A percentile compares a stretch with the other conserved stretches of the same genome.
phyloP scores from a whole-genome alignment of 2,888 invertebrate genomes.

The Dicyrtomina minuta region DNA sequence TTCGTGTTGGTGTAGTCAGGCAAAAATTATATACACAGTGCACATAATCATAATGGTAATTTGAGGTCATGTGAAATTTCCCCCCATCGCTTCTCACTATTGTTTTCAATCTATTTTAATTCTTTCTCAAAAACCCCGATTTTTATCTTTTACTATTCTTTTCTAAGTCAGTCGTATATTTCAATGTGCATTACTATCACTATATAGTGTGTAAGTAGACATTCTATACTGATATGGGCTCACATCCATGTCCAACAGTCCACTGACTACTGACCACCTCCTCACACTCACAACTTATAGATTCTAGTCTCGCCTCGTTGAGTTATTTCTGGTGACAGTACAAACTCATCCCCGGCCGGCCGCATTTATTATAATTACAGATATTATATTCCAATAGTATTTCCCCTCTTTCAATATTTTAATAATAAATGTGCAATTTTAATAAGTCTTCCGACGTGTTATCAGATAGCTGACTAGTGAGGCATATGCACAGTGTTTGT shows the following conservation, averaged over 20 bases:
- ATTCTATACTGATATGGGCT: neutral
- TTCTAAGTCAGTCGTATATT: neutral
- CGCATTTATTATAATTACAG: too few species aligned
- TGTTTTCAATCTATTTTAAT: conserved; percentile 27
- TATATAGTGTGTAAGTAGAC: neutral
- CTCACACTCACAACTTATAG: neutral
- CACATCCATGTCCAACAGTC: too few species aligned
- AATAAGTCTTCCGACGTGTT: too few species aligned
- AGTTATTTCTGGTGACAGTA: neutral
- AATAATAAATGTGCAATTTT: too few species aligned
- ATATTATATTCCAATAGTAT: too few species aligned
- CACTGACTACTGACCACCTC: too few species aligned
- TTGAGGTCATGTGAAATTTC: conserved; percentile 32
- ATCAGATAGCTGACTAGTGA: too few species aligned
- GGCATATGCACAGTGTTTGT: too few species aligned
- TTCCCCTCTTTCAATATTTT: too few species aligned
- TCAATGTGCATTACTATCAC: neutral
- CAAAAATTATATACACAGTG: neutral
- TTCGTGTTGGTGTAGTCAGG: neutral
- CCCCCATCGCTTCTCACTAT: conserved; percentile 21
- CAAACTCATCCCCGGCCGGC: too few species aligned
- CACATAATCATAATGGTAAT: conserved; percentile 25
- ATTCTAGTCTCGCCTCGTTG: neutral
- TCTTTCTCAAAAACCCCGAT: neutral
- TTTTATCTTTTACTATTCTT: neutral